Conservation (phyloP, 2,888 invertebrate species). For the Cephus spinipes region DNA sequence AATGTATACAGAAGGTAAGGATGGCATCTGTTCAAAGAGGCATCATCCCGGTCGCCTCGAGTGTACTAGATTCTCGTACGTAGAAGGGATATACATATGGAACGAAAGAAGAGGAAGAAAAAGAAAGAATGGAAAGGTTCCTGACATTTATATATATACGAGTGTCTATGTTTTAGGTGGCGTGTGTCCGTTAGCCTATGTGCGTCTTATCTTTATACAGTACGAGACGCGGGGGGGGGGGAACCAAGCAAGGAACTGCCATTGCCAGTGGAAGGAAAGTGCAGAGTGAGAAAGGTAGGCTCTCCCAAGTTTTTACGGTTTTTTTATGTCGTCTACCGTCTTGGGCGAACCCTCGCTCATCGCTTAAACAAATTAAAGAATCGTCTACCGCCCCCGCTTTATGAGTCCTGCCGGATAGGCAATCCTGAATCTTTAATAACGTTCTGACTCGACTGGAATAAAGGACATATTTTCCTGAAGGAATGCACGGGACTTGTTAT, state of each 20-base stretch:
- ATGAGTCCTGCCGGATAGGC: conserved; percentile 41
- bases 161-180: not conserved
- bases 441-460: not conserved
- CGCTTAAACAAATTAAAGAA: conserved; percentile 65
- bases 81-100: not conserved
- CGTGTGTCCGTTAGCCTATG: not conserved
- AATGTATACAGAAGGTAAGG: not conserved
- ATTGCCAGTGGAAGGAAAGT: not conserved
- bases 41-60: not conserved
- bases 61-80: not conserved
- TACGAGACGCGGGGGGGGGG: not conserved
- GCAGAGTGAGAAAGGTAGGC: not conserved
- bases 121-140: not conserved
- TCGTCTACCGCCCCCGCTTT: conserved; percentile 52
- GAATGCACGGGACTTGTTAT: conserved; percentile 27
- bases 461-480: conserved; percentile 5
- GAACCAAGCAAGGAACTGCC: not conserved
- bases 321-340: conserved; percentile 58
- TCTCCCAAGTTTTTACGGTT: conserved; percentile 57
- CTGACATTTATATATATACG: not conserved
- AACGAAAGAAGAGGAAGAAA: not conserved
- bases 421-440: conserved; percentile 54
- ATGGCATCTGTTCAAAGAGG: not conserved
- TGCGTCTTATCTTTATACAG: not conserved
- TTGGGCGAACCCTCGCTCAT: conserved; percentile 38